phyloP scores from a whole-genome alignment of 2,113 vertebrate genomes.

The Actenoides lindsayi region DNA sequence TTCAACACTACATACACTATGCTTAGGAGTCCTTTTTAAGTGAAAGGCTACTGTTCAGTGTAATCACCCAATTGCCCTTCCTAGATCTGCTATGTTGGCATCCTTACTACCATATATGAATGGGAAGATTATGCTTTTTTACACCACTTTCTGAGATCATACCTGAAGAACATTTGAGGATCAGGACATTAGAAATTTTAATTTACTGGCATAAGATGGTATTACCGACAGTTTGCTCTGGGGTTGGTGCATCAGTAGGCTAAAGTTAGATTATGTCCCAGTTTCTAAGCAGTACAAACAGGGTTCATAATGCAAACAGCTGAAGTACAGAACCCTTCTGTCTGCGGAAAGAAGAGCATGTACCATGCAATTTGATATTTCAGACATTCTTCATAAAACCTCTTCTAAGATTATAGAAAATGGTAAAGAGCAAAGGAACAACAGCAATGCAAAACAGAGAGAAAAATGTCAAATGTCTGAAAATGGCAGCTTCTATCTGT shows the following conservation, averaged over 20 bases:
- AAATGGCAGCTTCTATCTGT: not conserved
- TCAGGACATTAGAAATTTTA: not conserved
- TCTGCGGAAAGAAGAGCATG: not conserved
- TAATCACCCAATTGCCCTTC: not conserved
- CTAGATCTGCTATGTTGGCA: not conserved
- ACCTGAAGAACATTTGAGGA: not conserved
- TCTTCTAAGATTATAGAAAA: not conserved
- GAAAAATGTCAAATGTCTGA: not conserved
- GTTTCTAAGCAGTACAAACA: not conserved
- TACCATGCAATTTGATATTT: not conserved
- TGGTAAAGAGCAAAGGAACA: not conserved
- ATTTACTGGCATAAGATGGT: not conserved
- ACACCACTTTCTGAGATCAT: not conserved
- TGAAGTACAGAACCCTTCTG: not conserved
- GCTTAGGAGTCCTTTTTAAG: not conserved
- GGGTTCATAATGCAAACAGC: not conserved
- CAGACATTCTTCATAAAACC: not conserved
- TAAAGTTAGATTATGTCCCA: not conserved
- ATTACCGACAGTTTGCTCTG: not conserved
- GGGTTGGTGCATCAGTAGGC: not conserved
- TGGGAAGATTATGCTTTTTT: not conserved
- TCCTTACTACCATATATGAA: not conserved
- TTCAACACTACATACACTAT: not conserved
- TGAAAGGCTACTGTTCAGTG: not conserved
- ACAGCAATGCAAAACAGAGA: not conserved